Evolutionary conservation across 2,113 vertebrate species (phyloP).

Genomic region (Oceanites oceanicus): DNA sequence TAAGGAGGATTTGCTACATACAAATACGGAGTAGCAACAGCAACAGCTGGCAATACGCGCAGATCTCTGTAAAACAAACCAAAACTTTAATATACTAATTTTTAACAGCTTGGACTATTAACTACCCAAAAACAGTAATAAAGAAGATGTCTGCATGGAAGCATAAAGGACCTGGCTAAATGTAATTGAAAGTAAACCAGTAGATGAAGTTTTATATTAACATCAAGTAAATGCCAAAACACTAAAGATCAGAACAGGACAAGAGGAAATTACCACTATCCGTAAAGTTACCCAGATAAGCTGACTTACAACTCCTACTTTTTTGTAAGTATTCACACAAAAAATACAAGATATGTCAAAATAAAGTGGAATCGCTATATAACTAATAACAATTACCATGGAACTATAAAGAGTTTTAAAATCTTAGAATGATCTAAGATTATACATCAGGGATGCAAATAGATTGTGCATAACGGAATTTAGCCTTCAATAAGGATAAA

Average conservation of each 20-base stretch:
- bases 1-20: conserved; percentile 75
- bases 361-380: background rate
- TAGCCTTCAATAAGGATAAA: background rate
- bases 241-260: background rate
- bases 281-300: background rate
- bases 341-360: background rate
- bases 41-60: conserved; percentile 79
- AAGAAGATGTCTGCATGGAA: background rate
- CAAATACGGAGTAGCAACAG: conserved; percentile 74
- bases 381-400: background rate
- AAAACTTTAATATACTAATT: background rate
- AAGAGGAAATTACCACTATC: background rate
- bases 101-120: background rate
- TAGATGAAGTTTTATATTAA: background rate
- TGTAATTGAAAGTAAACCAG: background rate
- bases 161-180: background rate
- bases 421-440: background rate
- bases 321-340: background rate
- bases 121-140: background rate
- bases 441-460: background rate
- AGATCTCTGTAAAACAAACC: conserved; percentile 68
- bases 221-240: background rate
- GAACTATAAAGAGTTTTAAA: background rate
- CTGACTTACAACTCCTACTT: background rate
- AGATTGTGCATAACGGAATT: background rate